These are phyloP conservation scores for Oikopleura dioica DNA, from an alignment of 23 tunicate genomes.

Conservation along the genomic window DNA sequence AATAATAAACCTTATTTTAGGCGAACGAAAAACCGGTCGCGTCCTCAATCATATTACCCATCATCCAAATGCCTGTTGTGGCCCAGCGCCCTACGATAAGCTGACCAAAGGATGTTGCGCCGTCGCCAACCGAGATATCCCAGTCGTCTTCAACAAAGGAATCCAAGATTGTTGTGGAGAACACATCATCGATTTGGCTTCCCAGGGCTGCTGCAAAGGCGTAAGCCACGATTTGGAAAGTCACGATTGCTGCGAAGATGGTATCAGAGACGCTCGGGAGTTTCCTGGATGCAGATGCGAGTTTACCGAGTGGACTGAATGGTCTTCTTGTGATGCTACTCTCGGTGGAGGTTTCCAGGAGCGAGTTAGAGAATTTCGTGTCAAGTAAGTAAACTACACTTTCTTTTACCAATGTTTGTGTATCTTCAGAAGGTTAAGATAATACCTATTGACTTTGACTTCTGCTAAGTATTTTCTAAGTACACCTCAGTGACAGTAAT, in stretches of 20 bases:
- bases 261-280: not conserved
- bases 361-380: not conserved
- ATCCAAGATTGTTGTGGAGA: not conserved
- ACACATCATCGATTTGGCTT: not conserved
- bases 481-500: too few relatives aligned
- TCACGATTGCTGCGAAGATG: not conserved
- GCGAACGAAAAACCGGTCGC: too few relatives aligned
- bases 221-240: not conserved
- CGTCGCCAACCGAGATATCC: not conserved
- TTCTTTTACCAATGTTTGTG: too few relatives aligned
- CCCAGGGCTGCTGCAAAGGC: not conserved
- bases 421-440: too few relatives aligned
- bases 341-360: not conserved
- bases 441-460: too few relatives aligned
- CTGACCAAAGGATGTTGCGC: not conserved
- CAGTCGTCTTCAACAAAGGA: not conserved
- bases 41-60: too few relatives aligned
- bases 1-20: too few relatives aligned
- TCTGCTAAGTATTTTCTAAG: too few relatives aligned
- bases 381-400: not conserved
- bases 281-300: not conserved
- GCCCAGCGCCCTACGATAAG: not conserved
- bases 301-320: not conserved
- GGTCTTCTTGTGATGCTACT: not conserved
- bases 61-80: constrained; percentile 15